Evolutionary conservation across 2,888 invertebrate genomes (phyloP).

Genomic region (Emmelina monodactyla): DNA sequence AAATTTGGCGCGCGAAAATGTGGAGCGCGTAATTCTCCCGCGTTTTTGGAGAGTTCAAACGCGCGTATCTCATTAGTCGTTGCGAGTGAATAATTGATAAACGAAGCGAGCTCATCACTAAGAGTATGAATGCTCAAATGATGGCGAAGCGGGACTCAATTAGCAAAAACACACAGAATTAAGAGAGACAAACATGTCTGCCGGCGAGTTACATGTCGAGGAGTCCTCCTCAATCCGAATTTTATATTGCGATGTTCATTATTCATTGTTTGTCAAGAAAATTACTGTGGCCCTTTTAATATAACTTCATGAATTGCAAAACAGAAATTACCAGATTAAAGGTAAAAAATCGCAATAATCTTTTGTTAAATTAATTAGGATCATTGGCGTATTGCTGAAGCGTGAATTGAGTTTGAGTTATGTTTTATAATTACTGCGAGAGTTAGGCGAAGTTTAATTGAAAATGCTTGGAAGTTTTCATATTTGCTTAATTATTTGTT

Average conservation of each 20-base stretch:
- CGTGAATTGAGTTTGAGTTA: too few relatives aligned
- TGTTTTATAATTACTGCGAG: too few relatives aligned
- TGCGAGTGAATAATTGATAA: constrained; percentile 43
- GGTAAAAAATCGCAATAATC: too few relatives aligned
- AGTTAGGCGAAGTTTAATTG: too few relatives aligned
- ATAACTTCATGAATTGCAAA: too few relatives aligned
- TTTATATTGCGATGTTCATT: constrained; percentile 60
- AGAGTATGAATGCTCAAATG: constrained; percentile 32
- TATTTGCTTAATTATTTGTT: too few relatives aligned
- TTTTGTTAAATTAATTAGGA: too few relatives aligned
- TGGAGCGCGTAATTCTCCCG: constrained; percentile 8
- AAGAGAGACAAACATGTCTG: constrained; percentile 59
- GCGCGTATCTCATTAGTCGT: constrained; percentile 32
- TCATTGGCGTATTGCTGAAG: too few relatives aligned
- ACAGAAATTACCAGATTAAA: constrained; percentile 4
- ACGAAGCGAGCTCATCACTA: constrained; percentile 25
- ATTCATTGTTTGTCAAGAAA: constrained; percentile 62
- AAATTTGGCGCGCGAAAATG: not conserved
- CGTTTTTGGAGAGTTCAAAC: constrained; percentile 9
- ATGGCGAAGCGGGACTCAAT: constrained; percentile 50
- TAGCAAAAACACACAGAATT: constrained; percentile 64
- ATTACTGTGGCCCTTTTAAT: constrained; percentile 65
- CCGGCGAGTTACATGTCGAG: constrained; percentile 44
- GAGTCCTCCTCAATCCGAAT: constrained; percentile 57
- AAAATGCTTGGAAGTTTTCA: too few relatives aligned